Evolutionary conservation across 2,888 invertebrate species (phyloP).

Genomic region (Scaptomyza reducta): DNA sequence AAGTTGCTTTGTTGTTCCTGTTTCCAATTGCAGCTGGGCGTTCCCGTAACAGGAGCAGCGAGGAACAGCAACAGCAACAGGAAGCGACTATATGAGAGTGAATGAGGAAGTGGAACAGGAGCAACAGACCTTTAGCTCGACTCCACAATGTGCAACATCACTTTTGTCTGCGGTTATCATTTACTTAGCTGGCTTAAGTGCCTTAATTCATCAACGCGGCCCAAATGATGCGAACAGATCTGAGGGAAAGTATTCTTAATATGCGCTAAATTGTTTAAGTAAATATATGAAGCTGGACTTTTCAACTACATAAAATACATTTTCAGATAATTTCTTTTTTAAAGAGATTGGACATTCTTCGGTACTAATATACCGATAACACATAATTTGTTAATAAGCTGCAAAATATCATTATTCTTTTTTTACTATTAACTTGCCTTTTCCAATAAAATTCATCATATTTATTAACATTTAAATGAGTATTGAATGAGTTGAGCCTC

Average conservation of each 20-base stretch:
- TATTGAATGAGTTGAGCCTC: too few relatives aligned
- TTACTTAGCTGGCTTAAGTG: conserved; percentile 45
- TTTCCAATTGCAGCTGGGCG: conserved; percentile 66
- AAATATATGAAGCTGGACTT: neutral
- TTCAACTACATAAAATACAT: too few relatives aligned
- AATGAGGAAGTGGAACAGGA: conserved; percentile 6
- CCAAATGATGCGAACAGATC: neutral
- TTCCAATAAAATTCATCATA: too few relatives aligned
- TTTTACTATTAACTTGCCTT: too few relatives aligned
- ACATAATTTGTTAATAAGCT: too few relatives aligned
- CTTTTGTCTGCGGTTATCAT: conserved; percentile 49
- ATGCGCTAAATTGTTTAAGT: neutral
- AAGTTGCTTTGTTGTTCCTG: conserved; percentile 37
- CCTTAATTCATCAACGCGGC: conserved; percentile 35
- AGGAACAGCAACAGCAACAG: conserved; percentile 30
- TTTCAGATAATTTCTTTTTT: too few relatives aligned
- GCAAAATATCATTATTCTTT: too few relatives aligned
- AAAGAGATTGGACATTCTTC: too few relatives aligned
- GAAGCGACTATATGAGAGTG: conserved; percentile 1
- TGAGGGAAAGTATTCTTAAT: neutral
- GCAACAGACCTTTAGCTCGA: conserved; percentile 26
- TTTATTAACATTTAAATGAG: too few relatives aligned
- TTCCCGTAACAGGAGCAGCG: conserved; percentile 57
- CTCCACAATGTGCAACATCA: conserved; percentile 20
- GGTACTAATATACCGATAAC: too few relatives aligned